A percentile compares a stretch with the other conserved stretches of the same genome.
These are phyloP conservation scores for Caenorhabditis wallacei DNA, from an alignment of 2,888 invertebrate genomes.

Conservation along the genomic window DNA sequence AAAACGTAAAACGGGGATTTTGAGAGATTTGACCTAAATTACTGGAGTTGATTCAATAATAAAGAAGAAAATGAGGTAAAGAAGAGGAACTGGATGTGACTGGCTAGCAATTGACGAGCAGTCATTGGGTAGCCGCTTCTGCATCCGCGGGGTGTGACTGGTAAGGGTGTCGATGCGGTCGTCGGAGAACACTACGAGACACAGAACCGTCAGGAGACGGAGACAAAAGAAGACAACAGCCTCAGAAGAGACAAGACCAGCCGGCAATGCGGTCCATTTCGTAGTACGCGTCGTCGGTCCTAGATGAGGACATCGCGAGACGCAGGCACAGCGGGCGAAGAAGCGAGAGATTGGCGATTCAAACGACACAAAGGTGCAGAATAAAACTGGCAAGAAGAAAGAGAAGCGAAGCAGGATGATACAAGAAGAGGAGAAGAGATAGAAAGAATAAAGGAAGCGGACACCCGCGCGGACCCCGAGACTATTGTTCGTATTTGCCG, in stretches of 20 bases:
- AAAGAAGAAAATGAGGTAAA: conserved; percentile 28
- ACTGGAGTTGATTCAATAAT: conserved; percentile 11
- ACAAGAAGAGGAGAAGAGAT: conserved; percentile 15
- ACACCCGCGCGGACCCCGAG: conserved; percentile 59
- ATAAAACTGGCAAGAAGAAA: conserved; percentile 53
- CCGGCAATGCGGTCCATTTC: conserved; percentile 62
- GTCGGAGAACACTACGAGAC: conserved; percentile 17
- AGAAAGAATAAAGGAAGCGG: conserved; percentile 40
- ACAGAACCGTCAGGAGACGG: conserved; percentile 49
- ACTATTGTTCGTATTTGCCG: conserved; percentile 62
- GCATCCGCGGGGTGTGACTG: conserved; percentile 51
- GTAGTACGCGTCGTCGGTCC: conserved; percentile 52
- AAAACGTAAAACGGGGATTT: background rate
- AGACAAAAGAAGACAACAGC: conserved; percentile 47
- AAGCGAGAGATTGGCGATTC: conserved; percentile 60
- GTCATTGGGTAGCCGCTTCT: conserved; percentile 38
- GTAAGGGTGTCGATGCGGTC: conserved; percentile 53
- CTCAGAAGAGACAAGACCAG: conserved; percentile 50
- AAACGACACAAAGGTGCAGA: conserved; percentile 56
- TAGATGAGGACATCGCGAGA: conserved; percentile 40
- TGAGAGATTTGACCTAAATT: conserved; percentile 33
- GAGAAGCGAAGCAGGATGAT: conserved; percentile 29
- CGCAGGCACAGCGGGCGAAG: conserved; percentile 35
- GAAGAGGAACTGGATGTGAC: conserved; percentile 4
- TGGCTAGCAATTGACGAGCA: conserved; percentile 47